Evolutionary conservation across 37 sponge, comb jelly and placozoan genomes (phyloP).

Genomic region (Beroe forskalii): DNA sequence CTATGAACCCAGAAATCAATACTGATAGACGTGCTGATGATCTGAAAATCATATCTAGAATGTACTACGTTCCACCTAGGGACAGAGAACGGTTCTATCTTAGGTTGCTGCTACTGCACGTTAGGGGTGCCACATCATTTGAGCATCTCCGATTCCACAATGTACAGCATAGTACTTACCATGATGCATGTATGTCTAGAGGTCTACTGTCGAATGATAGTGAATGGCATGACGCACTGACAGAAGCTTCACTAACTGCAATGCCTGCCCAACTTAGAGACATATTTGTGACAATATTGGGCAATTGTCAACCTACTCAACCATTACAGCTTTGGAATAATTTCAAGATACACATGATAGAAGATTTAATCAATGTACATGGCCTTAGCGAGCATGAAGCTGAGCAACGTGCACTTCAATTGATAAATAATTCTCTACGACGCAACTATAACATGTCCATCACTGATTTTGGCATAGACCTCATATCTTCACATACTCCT

Average conservation of each 20-base stretch:
- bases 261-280: background rate
- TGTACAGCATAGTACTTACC: background rate
- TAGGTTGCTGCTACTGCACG: background rate
- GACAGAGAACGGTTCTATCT: background rate
- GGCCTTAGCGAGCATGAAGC: background rate
- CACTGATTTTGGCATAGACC: slow-evolving; percentile 9
- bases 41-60: too few relatives aligned
- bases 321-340: too few relatives aligned
- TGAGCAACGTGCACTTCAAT: background rate
- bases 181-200: too few relatives aligned
- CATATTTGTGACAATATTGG: background rate
- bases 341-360: background rate
- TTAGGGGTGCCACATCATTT: slow-evolving; percentile 21
- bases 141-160: background rate
- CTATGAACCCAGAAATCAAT: too few relatives aligned
- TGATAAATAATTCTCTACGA: background rate
- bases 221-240: background rate
- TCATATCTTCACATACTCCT: background rate
- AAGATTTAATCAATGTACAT: background rate
- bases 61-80: background rate
- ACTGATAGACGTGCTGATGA: too few relatives aligned
- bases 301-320: background rate
- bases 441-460: background rate
- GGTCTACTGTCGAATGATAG: background rate
- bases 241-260: background rate